These are phyloP conservation scores for Notospermus geniculatus DNA, from an alignment of 1,140 invertebrate species.

Conservation along the genomic window DNA sequence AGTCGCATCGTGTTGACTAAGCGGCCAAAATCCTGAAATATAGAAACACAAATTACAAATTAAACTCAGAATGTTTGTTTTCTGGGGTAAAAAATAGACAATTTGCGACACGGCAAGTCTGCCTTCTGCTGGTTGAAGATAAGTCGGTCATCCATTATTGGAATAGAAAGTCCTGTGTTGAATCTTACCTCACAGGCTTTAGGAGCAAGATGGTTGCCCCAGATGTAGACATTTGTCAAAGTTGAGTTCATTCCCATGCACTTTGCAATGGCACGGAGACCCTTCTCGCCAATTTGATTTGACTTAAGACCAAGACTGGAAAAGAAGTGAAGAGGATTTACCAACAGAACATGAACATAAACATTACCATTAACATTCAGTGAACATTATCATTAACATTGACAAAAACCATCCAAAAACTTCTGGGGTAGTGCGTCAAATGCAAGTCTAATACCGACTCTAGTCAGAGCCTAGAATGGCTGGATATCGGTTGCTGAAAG, in stretches of 20 bases:
- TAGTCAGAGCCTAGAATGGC: no score
- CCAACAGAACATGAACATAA: no score
- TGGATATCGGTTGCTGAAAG: conserved; percentile 45
- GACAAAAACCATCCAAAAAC: no score
- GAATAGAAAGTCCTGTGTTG: background rate
- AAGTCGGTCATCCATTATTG: background rate
- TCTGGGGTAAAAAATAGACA: background rate
- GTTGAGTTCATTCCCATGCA: conserved; percentile 42
- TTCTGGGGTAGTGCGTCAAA: no score
- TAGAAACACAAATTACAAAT: conserved; percentile 7
- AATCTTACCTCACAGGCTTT: conserved; percentile 47
- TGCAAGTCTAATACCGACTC: no score
- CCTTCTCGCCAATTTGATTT: conserved; percentile 51
- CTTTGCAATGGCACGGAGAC: conserved; percentile 53
- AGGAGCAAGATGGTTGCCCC: conserved; percentile 54
- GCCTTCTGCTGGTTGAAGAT: background rate
- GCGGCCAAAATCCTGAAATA: conserved; percentile 49
- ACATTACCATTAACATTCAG: no score
- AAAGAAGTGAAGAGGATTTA: no score
- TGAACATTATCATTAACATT: no score
- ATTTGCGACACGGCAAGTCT: background rate
- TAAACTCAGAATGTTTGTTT: conserved; percentile 1
- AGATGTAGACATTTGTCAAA: conserved; percentile 50
- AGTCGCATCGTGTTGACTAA: conserved; percentile 46
- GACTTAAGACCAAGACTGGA: conserved; percentile 37